Conservation (phyloP, 2,113 vertebrate genomes). For the Eretmochelys imbricata region DNA sequence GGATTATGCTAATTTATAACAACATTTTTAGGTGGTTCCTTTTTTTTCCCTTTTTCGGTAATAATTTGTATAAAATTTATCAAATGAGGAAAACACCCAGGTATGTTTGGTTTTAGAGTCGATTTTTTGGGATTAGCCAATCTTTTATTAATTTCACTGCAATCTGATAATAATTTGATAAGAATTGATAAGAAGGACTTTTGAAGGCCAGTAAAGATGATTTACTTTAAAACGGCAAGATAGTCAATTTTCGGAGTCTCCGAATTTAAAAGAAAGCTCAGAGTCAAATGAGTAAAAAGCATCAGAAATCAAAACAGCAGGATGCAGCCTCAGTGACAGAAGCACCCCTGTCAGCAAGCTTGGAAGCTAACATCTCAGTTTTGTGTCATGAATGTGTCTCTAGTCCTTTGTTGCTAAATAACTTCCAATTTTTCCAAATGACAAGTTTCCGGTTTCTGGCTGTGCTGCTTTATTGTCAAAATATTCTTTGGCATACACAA, state of each 20-base stretch:
- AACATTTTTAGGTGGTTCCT: slow-evolving; percentile 13
- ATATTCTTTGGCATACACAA: slow-evolving; percentile 88
- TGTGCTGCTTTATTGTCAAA: slow-evolving; percentile 83
- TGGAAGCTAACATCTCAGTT: slow-evolving; percentile 64
- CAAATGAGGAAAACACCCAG: slow-evolving; percentile 54
- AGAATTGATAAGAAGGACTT: slow-evolving; percentile 43
- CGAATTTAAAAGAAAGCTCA: slow-evolving; percentile 72
- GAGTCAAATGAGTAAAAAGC: slow-evolving; percentile 74
- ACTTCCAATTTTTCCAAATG: slow-evolving; percentile 63
- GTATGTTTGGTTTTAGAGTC: slow-evolving; percentile 52
- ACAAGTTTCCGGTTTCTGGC: slow-evolving; percentile 79
- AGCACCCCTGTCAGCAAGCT: slow-evolving; percentile 69
- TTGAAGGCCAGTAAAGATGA: slow-evolving; percentile 68
- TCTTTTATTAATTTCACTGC: slow-evolving; percentile 24
- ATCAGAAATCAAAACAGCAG: slow-evolving; percentile 66
- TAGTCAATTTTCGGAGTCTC: slow-evolving; percentile 45
- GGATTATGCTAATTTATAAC: slow-evolving; percentile 58
- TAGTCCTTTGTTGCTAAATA: slow-evolving; percentile 73
- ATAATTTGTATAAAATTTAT: slow-evolving; percentile 47
- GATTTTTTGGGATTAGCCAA: neutral
- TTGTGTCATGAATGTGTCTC: slow-evolving; percentile 62
- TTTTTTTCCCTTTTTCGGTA: slow-evolving; percentile 31
- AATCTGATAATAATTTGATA: neutral
- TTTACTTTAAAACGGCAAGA: slow-evolving; percentile 49
- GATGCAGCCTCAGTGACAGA: slow-evolving; percentile 53